Evolutionary conservation across 2,113 vertebrate genomes (phyloP), one percentile per base, ranked within the genome.

Genomic region (Hemibagrus wyckioides): DNA sequence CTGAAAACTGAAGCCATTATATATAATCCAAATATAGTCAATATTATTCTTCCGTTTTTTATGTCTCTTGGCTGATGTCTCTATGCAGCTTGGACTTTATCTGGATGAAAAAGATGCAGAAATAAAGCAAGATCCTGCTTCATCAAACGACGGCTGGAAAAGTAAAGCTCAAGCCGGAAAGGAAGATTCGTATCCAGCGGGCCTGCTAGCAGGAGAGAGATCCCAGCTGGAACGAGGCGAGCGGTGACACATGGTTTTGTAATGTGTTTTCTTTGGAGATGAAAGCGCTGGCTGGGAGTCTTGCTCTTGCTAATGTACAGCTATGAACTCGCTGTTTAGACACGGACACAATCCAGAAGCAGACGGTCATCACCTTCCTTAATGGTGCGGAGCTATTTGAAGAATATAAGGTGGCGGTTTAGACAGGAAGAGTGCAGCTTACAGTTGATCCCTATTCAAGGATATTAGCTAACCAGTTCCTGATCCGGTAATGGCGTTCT

Each of bases 181-280:
- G 28, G 41, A 76, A 15, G 73, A 76, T 76, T 6, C 41, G 23
- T 36, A 73, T 73, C 69, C 33, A 73, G 17, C 33, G 4, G 36
- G 14, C 65, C 33, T 36, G 9, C 21, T 44, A 41, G 21, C 48
- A 44, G 15, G 54, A 48, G 57, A 48, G 57, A 28, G 1, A 67
- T 83, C 59, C 25, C 28, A 67, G 23, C 59, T 39, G 75, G 48
- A 80, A 54, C 4, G 50, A 61, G 56, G 28, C 7, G 21, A 65
- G n/a, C 2, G n/a, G 11, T 63, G 57, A 52, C 44, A 52, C 30
- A 50, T 50, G 41, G 50, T 14, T 59, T 54, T 33, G 61, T 11
- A 19, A 69, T 86, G 52, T 67, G 76, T 86, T 50, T 79, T 79
- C 71, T 84, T 85, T 61, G 6, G 23, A 76, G 85, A 39, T 85